Percentiles rank a stretch among this genome's conserved stretches.
These are phyloP conservation scores for Oncorhynchus gorbuscha DNA, from an alignment of 2,113 vertebrate genomes.

Conservation along the genomic window DNA sequence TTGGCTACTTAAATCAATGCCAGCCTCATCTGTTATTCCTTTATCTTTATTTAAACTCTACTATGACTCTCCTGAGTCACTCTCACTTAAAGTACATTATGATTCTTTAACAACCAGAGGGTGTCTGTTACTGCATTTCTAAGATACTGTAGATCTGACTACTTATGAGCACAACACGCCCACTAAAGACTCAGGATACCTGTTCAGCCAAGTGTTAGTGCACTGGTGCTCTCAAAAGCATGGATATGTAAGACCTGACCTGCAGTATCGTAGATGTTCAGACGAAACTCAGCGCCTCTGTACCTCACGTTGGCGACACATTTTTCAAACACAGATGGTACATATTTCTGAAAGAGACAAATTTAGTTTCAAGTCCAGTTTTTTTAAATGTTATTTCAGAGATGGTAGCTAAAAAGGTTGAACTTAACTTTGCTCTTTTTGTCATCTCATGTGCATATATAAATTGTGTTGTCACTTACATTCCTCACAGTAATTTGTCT, in stretches of 20 bases:
- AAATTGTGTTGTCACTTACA: too few relatives aligned
- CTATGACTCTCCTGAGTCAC: background rate
- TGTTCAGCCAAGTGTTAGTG: constrained; percentile 2
- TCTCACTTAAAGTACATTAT: background rate
- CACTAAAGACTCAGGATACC: background rate
- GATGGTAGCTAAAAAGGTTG: background rate
- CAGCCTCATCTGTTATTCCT: background rate
- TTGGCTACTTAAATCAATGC: background rate
- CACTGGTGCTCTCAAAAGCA: background rate
- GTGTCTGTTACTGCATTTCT: background rate
- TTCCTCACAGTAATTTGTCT: too few relatives aligned
- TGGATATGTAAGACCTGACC: constrained; percentile 53
- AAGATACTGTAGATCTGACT: background rate
- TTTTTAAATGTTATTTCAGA: background rate
- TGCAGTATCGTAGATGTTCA: constrained; percentile 80
- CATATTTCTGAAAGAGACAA: constrained; percentile 58
- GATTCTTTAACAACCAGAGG: background rate
- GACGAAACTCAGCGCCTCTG: constrained; percentile 71
- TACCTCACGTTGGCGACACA: constrained; percentile 64
- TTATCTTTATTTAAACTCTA: background rate
- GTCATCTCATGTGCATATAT: too few relatives aligned
- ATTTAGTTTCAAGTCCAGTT: background rate
- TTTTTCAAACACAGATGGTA: constrained; percentile 78
- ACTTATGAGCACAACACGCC: background rate
- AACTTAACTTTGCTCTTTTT: too few relatives aligned